phyloP scores from a whole-genome alignment of 1,140 invertebrate species.

The Aphis craccivora region DNA sequence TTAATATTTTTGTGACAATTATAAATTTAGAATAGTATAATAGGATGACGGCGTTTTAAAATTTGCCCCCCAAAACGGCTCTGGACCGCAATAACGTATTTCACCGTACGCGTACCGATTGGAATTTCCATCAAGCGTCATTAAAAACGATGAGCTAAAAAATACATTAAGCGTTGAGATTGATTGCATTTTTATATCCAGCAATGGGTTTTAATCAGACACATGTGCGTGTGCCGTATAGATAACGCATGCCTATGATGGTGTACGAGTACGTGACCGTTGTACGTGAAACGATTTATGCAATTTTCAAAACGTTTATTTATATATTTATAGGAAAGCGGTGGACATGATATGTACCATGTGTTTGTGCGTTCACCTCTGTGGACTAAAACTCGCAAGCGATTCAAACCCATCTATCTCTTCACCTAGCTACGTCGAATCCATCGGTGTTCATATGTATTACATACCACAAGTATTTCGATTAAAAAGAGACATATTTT shows the following conservation, averaged over 20 bases:
- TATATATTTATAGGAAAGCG: constrained; percentile 33
- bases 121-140: background rate
- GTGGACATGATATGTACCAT: background rate
- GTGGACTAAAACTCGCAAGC: background rate
- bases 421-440: background rate
- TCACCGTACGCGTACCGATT: background rate
- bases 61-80: too few species aligned
- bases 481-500: background rate
- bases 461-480: background rate
- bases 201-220: background rate
- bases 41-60: too few species aligned
- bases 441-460: background rate
- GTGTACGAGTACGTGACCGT: background rate
- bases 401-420: background rate
- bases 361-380: background rate
- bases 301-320: constrained; percentile 39
- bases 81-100: too few species aligned
- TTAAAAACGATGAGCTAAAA: background rate
- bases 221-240: background rate
- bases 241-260: background rate
- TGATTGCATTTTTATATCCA: background rate
- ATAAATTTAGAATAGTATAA: too few species aligned
- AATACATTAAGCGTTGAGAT: background rate
- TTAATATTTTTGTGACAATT: too few species aligned
- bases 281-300: constrained; percentile 29